Base-by-base conservation (phyloP, 2,888 invertebrate genomes). In the Eurytoma adleriae region DNA sequence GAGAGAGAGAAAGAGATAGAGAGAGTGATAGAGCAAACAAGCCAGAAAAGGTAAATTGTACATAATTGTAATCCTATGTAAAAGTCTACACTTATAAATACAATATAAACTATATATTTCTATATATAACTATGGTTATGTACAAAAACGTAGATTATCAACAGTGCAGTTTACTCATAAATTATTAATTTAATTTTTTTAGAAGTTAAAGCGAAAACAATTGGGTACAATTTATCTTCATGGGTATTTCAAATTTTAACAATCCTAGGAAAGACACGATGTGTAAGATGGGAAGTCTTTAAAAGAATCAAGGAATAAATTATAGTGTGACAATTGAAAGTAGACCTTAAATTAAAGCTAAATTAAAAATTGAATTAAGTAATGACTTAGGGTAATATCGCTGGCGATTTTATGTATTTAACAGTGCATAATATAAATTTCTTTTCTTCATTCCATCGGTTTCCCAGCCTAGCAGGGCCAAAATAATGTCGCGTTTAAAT, bases 321-420 rank as follows among this genome's bases (percentile, higher is more conserved):
- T 69, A 75, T 67, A 57, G 64, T 69, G 62, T 73, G 57, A 69
- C 77, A 73, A 56, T 73, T 61, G 70, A 79, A 79, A 77, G 83
- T 86, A 86, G 84, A 84, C 71, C 80, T 85, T 83, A 84, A 83
- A 84, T 83, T 84, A 84, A 86, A 85, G 82, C 68, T 76, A 79
- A 79, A 79, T 81, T 75, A 79, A 83, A 83, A 59, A 66, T 78
- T 78, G 72, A 77, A 82, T 66, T 61, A 83, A 74, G 70, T 78
- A 83, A 82, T 79, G 67, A 78, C 40, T 83, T 84, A 83, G 80
- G 83, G 84, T 85, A 83, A 83, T 86, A 86, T 90, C 87, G 89
- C 88, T 88, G 89, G 88, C 89, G 88, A 90, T 89, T 87, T 88
- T 87, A 88, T 87, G 85, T 87, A 87, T 87, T 88, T 86, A 87